These are phyloP conservation scores for Eurystomus gularis DNA, from an alignment of 2,113 vertebrate species.

Conservation along the genomic window DNA sequence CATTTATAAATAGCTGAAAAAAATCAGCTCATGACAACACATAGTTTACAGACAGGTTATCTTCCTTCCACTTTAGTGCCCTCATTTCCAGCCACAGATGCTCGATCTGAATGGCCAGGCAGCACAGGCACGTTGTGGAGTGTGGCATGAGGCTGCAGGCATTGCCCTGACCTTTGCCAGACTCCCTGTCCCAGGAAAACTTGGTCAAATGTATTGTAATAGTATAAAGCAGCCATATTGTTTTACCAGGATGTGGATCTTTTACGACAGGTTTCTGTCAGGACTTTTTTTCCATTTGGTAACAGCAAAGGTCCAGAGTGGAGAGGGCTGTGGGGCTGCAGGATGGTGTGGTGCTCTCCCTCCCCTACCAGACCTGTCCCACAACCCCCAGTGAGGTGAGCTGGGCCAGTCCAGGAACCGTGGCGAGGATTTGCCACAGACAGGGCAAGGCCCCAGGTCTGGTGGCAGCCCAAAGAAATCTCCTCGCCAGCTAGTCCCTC, in stretches of 20 bases:
- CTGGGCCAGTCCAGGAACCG: accelerated
- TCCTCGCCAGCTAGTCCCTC: neutral
- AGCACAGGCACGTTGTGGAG: accelerated
- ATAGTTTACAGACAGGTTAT: neutral
- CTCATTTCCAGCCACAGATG: neutral
- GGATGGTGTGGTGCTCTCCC: accelerated
- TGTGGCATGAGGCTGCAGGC: neutral
- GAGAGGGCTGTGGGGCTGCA: neutral
- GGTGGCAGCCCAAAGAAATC: neutral
- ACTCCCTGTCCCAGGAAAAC: neutral
- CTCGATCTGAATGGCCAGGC: accelerated
- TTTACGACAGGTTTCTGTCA: neutral
- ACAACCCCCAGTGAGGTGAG: neutral
- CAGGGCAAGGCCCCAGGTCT: no score
- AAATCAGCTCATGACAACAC: neutral
- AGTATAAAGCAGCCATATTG: neutral
- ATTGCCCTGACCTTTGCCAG: accelerated
- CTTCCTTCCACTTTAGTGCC: neutral
- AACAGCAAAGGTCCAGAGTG: neutral
- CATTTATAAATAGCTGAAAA: conserved; percentile 56
- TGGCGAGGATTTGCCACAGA: neutral
- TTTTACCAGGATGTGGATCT: neutral
- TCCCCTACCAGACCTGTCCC: accelerated
- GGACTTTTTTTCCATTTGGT: neutral
- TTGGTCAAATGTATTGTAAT: neutral